Evolutionary conservation across 2,797 vertebrate genomes (phyloP), one percentile per base, ranked within the genome.

Genomic region (Thamnophis elegans): DNA sequence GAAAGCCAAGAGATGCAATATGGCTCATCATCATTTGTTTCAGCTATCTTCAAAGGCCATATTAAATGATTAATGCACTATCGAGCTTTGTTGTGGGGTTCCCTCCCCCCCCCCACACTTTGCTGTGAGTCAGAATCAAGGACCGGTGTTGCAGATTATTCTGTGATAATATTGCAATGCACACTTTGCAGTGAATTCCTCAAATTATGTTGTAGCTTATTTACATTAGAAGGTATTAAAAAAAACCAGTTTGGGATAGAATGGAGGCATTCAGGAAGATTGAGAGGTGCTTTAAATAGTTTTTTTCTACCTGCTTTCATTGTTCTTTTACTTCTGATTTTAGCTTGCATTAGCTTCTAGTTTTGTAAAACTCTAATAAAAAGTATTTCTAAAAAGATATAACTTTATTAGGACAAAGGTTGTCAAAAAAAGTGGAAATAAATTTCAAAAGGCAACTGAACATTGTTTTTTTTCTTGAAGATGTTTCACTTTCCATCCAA

Each of bases 1-100:
- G 96, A 90, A 90, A 95, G 85, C 93, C 92, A 93, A 96, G 93
- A 96, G 93, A 93, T 91, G 94, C 90, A 86, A 51, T 90, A 93
- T 96, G 96, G 93, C 94, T 95, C 94, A 94, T 93, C 92, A 92
- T 96, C 96, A 97, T 97, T 97, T 97, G 95, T 96, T 97, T 97
- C 96, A 97, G 95, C 93, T 96, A 94, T 94, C 97, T 97, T 95
- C 95, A 95, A 96, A 96, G 93, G 96, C 36, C 95, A 96, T 96
- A 93, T 94, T 97, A 96, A 97, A 96, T 97, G 96, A 97, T 96
- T 96, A 94, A 90, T 92, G 91, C 87, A 96, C 94, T 89, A 96
- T 92, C 89, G 91, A 68, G 65, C 93, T 95, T 93, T 92, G 11
- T 93, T 89, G 68, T 2, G 91, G 94, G 4, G n/a, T 0, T 47